Conservation (phyloP, 2,888 invertebrate species). For the Dysmachus trigonus region DNA sequence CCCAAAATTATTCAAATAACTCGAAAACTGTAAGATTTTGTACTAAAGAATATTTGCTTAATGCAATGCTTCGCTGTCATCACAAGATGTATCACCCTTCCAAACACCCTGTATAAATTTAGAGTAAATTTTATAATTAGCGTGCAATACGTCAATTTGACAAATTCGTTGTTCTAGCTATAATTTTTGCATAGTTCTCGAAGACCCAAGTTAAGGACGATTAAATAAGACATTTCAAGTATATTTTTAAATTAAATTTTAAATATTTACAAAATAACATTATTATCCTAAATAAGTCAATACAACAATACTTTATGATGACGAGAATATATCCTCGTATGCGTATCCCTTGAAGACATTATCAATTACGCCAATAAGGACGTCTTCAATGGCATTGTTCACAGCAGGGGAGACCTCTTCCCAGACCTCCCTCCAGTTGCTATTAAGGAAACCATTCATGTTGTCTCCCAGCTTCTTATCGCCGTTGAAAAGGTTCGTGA, state of each 20-base stretch:
- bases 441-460: slow-evolving; percentile 70
- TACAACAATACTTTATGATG: not conserved
- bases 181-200: too few relatives aligned
- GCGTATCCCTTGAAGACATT: not conserved
- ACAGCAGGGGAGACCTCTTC: slow-evolving; percentile 53
- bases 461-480: slow-evolving; percentile 68
- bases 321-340: slow-evolving; percentile 28
- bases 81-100: too few relatives aligned
- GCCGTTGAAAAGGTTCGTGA: slow-evolving; percentile 71
- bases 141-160: too few relatives aligned
- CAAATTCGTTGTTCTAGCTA: too few relatives aligned
- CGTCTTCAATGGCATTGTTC: slow-evolving; percentile 13
- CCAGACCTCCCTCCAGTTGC: slow-evolving; percentile 69
- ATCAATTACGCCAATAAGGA: slow-evolving; percentile 4
- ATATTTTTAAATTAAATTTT: not conserved
- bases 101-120: too few relatives aligned
- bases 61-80: too few relatives aligned
- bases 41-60: too few relatives aligned
- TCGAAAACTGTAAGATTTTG: too few relatives aligned
- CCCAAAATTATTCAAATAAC: too few relatives aligned
- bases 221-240: too few relatives aligned
- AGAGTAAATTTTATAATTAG: too few relatives aligned
- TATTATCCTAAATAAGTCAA: not conserved
- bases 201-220: too few relatives aligned
- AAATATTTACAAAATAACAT: not conserved